A percentile compares a stretch with the other conserved stretches of the same genome.
phyloP scores from a whole-genome alignment of 2,113 vertebrate genomes.

The Mionectes macconnelli region DNA sequence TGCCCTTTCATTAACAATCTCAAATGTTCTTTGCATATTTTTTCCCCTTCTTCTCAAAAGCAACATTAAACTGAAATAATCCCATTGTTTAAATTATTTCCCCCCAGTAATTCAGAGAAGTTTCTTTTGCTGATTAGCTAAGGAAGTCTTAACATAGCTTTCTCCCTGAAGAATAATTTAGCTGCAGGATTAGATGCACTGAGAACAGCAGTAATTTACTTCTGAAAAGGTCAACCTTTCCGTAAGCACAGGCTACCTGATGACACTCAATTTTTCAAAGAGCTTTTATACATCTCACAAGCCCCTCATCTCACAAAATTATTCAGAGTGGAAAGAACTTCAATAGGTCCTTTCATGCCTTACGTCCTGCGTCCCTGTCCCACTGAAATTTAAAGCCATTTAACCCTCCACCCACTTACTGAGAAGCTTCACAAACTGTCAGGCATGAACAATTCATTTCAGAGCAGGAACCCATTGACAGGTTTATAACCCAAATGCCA shows the following conservation, averaged over 20 bases:
- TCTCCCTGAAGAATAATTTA: neutral
- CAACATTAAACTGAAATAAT: neutral
- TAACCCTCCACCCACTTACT: neutral
- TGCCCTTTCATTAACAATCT: neutral
- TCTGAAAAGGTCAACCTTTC: constrained; percentile 44
- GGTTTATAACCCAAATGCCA: neutral
- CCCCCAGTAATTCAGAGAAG: neutral
- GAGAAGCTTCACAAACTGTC: neutral
- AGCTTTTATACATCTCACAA: neutral
- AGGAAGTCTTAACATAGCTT: neutral
- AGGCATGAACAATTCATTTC: neutral
- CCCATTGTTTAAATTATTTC: neutral
- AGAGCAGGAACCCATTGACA: neutral
- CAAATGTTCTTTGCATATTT: neutral
- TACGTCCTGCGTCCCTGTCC: neutral
- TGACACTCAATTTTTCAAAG: constrained; percentile 11
- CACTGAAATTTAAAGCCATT: neutral
- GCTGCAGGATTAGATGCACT: constrained; percentile 44
- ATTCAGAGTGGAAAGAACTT: neutral
- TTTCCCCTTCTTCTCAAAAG: neutral
- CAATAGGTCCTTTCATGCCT: neutral
- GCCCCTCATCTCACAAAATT: neutral
- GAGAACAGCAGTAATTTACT: constrained; percentile 28
- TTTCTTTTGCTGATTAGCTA: constrained; percentile 20
- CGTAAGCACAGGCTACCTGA: constrained; percentile 38